Conservation (phyloP, 2,888 invertebrate genomes). For the Nycteola revayana region DNA sequence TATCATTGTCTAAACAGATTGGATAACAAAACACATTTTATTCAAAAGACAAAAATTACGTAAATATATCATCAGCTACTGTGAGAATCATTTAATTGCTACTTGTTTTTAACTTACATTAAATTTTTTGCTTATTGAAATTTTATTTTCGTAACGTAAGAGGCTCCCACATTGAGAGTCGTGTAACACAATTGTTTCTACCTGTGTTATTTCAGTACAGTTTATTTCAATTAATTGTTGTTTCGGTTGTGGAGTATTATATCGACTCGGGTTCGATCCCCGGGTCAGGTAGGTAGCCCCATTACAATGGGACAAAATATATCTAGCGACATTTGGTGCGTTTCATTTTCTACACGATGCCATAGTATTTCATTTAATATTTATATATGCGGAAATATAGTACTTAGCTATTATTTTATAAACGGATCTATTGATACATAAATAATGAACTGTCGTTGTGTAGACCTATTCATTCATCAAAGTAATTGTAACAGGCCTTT, state of each 20-base stretch:
- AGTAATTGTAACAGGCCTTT: constrained; percentile 58
- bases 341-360: too few species aligned
- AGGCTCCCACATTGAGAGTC: constrained; percentile 47
- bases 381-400: constrained; percentile 46
- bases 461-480: constrained; percentile 61
- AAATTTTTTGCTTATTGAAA: constrained; percentile 61
- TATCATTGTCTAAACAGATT: constrained; percentile 76
- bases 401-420: constrained; percentile 39
- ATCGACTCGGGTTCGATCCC: too few species aligned
- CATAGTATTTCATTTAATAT: constrained; percentile 31
- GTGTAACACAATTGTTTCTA: constrained; percentile 34
- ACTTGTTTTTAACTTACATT: constrained; percentile 55
- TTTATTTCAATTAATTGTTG: constrained; percentile 31
- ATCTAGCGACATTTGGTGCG: too few species aligned
- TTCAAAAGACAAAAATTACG: constrained; percentile 64
- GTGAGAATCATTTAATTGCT: constrained; percentile 71
- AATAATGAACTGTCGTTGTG: constrained; percentile 56
- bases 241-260: too few species aligned
- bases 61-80: constrained; percentile 56
- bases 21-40: constrained; percentile 74
- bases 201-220: constrained; percentile 24
- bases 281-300: too few species aligned
- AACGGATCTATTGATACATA: constrained; percentile 51
- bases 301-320: too few species aligned
- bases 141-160: constrained; percentile 60